Base-by-base conservation (phyloP, 2,797 vertebrate species). In the Knipowitschia caucasica region DNA sequence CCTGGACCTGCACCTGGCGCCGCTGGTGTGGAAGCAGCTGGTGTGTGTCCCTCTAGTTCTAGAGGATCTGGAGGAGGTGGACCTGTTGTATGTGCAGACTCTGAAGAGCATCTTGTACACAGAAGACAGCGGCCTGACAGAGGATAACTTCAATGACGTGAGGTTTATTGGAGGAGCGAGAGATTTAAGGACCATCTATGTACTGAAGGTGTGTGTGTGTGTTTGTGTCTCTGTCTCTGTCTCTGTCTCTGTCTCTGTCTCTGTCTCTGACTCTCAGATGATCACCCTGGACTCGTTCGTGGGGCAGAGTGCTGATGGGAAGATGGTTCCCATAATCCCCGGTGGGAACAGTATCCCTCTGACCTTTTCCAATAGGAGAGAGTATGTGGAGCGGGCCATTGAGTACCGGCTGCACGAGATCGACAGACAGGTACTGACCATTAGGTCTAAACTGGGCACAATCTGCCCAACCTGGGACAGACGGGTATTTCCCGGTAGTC, bases 131-230 rank as follows among this genome's bases (percentile, higher is more conserved):
- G 88, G 88, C 76, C 92, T 92, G 85, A 91, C 87, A 1, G 91
- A 92, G 82, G 91, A 92, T 2, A 92, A 91, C 71, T 92, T 92
- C 83, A 86, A 90, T 4, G 91, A 91, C 88, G 91, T 92, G 68
- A 51, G 77, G 5, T 4, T 38, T 38, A n/a, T n/a, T n/a, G n/a
- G n/a, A n/a, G n/a, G n/a, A n/a, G n/a, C n/a, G n/a, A n/a, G n/a
- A n/a, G n/a, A n/a, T n/a, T n/a, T n/a, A n/a, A n/a, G n/a, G n/a
- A n/a, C n/a, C n/a, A n/a, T n/a, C n/a, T n/a, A n/a, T n/a, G n/a
- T n/a, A n/a, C n/a, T n/a, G n/a, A n/a, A n/a, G n/a, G n/a, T n/a
- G n/a, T n/a, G n/a, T n/a, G n/a, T n/a, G n/a, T n/a, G n/a, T n/a
- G n/a, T n/a, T n/a, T n/a, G n/a, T n/a, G n/a, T n/a, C n/a, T n/a